Conservation (phyloP, 2,888 invertebrate species). For the Amphimallon solstitiale region DNA sequence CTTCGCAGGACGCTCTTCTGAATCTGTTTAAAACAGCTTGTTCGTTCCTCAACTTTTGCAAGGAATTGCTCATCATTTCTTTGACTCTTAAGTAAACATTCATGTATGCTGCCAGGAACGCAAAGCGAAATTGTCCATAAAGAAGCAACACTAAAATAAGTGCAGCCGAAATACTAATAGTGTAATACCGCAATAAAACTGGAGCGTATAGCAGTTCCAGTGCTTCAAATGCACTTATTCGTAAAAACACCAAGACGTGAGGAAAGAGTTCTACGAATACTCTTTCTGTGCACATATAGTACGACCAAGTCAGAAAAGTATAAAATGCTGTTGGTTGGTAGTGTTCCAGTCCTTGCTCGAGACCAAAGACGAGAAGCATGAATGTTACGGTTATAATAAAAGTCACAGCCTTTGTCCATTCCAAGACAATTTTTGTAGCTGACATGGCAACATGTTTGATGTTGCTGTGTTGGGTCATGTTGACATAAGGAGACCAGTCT, state of each 20-base stretch:
- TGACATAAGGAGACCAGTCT: constrained; percentile 81
- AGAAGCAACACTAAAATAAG: constrained; percentile 68
- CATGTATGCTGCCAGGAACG: constrained; percentile 70
- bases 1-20: constrained; percentile 72
- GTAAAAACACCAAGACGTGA: constrained; percentile 67
- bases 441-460: constrained; percentile 84
- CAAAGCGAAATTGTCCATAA: constrained; percentile 69
- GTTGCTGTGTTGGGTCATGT: constrained; percentile 75
- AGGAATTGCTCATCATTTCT: constrained; percentile 69
- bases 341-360: constrained; percentile 79
- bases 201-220: constrained; percentile 77
- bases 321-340: constrained; percentile 77
- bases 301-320: constrained; percentile 73
- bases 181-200: constrained; percentile 70
- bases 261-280: constrained; percentile 76
- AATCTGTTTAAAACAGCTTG: constrained; percentile 71
- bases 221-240: constrained; percentile 74
- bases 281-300: constrained; percentile 78
- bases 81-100: constrained; percentile 75
- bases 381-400: constrained; percentile 82
- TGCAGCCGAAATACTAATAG: constrained; percentile 68
- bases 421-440: constrained; percentile 81
- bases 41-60: constrained; percentile 69
- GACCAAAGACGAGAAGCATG: constrained; percentile 77
- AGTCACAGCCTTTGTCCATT: constrained; percentile 85